phyloP scores from a whole-genome alignment of 2,113 vertebrate species.

The Turdus rufiventris region DNA sequence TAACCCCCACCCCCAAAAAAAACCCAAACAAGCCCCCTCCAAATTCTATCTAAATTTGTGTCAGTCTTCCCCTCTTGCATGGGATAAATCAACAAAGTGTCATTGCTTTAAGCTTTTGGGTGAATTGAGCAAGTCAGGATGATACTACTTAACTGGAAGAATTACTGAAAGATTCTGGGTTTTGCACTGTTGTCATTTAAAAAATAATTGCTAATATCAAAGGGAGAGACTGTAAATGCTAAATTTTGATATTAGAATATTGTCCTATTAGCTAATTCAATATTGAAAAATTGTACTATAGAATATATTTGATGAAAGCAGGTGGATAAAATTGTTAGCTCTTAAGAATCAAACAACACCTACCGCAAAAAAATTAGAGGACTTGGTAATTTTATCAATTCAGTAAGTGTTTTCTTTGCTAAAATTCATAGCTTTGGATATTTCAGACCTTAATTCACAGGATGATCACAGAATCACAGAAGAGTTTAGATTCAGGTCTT shows the following conservation, averaged over 20 bases:
- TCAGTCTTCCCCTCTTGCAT: neutral
- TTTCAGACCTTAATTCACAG: neutral
- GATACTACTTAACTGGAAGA: neutral
- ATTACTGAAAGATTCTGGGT: neutral
- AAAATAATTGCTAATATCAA: neutral
- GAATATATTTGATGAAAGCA: neutral
- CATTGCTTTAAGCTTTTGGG: neutral
- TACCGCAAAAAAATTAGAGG: neutral
- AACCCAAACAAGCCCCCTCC: too few species aligned
- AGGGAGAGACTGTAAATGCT: neutral
- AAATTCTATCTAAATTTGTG: neutral
- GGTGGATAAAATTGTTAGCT: neutral
- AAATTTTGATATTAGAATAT: neutral
- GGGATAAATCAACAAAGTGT: neutral
- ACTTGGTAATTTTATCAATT: neutral
- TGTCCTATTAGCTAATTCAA: neutral
- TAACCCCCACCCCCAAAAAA: rapidly evolving
- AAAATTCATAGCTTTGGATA: neutral
- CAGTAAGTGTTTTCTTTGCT: neutral
- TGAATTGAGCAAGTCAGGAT: neutral
- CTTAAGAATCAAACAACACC: neutral
- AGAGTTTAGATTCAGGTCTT: neutral
- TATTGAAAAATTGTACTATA: neutral
- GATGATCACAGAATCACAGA: neutral
- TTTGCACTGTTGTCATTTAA: neutral